These are phyloP conservation scores for Huso huso DNA, from an alignment of 2,797 vertebrate genomes.

Conservation along the genomic window DNA sequence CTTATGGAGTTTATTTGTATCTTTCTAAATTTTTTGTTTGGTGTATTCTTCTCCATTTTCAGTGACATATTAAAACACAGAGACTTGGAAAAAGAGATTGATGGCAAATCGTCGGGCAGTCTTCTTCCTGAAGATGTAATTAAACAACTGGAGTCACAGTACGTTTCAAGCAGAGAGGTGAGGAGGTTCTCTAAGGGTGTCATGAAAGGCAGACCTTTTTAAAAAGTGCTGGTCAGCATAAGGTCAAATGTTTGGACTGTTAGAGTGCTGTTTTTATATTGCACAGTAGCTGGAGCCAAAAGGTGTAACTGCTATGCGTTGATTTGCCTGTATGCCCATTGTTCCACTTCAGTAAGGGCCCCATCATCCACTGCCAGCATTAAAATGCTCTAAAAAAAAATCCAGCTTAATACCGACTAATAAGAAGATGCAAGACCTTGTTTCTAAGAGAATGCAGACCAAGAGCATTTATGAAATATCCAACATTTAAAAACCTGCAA, in stretches of 20 bases:
- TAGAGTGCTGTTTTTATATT: not conserved
- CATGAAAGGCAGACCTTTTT: not conserved
- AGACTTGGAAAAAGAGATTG: constrained; percentile 52
- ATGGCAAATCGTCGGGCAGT: constrained; percentile 51
- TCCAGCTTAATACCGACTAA: too few species aligned
- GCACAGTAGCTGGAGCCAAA: too few species aligned
- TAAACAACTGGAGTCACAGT: constrained; percentile 58
- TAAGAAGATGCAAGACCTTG: too few species aligned
- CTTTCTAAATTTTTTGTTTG: not conserved
- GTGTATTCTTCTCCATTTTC: constrained; percentile 17
- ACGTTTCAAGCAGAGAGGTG: constrained; percentile 61
- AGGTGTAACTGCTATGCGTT: too few species aligned
- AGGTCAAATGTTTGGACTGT: not conserved
- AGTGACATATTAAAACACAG: constrained; percentile 68
- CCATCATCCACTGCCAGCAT: too few species aligned
- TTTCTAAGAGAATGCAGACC: too few species aligned
- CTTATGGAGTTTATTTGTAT: too few species aligned
- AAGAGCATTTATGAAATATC: too few species aligned
- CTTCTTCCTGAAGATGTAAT: constrained; percentile 59
- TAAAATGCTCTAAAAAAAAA: too few species aligned
- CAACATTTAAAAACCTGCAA: too few species aligned
- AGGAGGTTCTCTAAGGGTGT: constrained; percentile 23
- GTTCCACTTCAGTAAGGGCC: too few species aligned
- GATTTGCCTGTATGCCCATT: too few species aligned
- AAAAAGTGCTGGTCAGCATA: not conserved